phyloP scores from a whole-genome alignment of 2,888 invertebrate species.

The Ectemnius lituratus region DNA sequence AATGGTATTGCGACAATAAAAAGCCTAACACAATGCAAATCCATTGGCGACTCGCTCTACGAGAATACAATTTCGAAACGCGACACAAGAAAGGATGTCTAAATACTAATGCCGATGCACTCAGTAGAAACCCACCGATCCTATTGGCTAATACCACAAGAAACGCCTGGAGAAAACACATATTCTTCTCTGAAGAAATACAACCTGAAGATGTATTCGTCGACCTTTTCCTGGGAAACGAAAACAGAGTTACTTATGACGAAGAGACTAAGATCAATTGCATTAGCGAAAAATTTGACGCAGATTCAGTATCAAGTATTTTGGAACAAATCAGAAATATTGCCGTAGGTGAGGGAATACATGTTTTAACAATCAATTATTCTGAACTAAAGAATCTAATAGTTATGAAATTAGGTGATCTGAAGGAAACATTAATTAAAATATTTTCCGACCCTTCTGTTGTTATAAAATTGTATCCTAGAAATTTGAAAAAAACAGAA shows the following conservation, averaged over 20 bases:
- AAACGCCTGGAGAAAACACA: no score
- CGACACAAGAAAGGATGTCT: no score
- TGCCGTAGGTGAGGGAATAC: background rate
- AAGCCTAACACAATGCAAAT: no score
- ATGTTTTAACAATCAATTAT: background rate
- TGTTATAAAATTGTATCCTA: background rate
- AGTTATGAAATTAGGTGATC: background rate
- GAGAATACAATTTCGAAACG: no score
- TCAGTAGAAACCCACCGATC: no score
- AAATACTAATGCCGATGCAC: no score
- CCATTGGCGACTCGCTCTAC: no score
- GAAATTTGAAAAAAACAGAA: background rate
- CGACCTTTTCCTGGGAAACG: background rate
- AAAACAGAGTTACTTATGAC: background rate
- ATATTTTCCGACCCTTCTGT: background rate
- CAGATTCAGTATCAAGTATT: background rate
- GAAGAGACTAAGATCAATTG: background rate
- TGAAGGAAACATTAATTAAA: background rate
- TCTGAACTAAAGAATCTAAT: background rate
- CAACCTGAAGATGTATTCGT: background rate
- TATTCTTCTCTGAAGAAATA: no score
- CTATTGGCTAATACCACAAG: no score
- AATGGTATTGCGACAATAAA: no score
- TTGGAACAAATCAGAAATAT: background rate
- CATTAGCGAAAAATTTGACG: background rate